Evolutionary conservation across 1,140 invertebrate species (phyloP).

Genomic region (Kradibia gibbosae): DNA sequence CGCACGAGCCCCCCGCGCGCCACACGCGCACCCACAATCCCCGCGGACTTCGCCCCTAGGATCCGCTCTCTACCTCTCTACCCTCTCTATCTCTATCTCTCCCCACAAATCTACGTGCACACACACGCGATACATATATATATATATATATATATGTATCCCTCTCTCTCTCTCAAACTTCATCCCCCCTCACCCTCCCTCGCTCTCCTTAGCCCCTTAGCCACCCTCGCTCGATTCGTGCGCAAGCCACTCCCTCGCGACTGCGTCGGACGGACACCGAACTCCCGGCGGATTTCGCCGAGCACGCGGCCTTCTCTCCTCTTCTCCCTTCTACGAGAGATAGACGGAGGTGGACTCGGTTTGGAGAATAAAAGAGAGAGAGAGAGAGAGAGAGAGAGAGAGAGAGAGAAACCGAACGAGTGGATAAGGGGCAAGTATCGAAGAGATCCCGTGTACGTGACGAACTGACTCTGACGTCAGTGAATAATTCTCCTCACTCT

Average conservation of each 20-base stretch:
- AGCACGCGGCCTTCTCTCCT: slow-evolving; percentile 28
- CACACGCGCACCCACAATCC: slow-evolving; percentile 53
- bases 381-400: background rate
- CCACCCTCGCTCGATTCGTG: slow-evolving; percentile 46
- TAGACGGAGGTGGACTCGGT: background rate
- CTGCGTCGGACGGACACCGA: background rate
- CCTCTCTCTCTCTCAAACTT: too few species aligned
- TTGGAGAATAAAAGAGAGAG: background rate
- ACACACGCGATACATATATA: too few species aligned
- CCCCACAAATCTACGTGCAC: background rate
- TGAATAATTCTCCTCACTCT: slow-evolving; percentile 20
- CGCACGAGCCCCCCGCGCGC: slow-evolving; percentile 56
- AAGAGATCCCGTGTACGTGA: background rate
- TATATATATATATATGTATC: too few species aligned
- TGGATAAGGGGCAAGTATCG: background rate
- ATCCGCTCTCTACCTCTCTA: background rate
- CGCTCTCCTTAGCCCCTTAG: slow-evolving; percentile 34
- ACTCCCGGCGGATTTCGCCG: slow-evolving; percentile 9
- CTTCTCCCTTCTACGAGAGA: background rate
- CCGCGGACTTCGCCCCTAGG: slow-evolving; percentile 57
- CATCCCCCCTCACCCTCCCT: slow-evolving; percentile 37
- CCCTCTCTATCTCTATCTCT: background rate
- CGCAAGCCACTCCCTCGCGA: slow-evolving; percentile 46
- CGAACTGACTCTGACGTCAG: slow-evolving; percentile 43
- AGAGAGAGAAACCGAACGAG: background rate